Conservation (phyloP, 2,797 vertebrate species). For the Catharus ustulatus region DNA sequence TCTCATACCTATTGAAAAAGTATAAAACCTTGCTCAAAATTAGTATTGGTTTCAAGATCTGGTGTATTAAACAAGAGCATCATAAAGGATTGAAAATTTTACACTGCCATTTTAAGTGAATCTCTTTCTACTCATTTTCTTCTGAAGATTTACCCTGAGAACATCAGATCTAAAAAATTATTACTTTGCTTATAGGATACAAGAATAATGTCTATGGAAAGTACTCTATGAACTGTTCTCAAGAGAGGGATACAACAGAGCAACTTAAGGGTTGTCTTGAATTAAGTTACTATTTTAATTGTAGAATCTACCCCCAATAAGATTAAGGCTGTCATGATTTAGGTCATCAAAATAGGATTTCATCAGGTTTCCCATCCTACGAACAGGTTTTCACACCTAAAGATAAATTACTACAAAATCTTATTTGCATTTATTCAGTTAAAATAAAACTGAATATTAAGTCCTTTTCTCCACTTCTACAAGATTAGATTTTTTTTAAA, state of each 20-base stretch:
- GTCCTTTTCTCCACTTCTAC: not conserved
- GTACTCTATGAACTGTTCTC: not conserved
- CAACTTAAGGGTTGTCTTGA: not conserved
- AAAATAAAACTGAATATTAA: not conserved
- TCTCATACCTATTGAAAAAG: not conserved
- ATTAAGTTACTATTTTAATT: not conserved
- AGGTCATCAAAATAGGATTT: not conserved
- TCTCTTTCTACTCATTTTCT: not conserved
- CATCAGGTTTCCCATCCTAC: not conserved
- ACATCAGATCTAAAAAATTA: not conserved
- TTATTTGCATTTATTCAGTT: not conserved
- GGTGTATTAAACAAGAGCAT: not conserved
- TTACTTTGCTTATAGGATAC: not conserved
- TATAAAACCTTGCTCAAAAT: not conserved
- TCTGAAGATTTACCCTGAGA: not conserved
- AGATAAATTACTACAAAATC: not conserved
- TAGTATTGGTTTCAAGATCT: not conserved
- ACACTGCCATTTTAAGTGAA: not conserved
- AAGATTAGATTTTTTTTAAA: not conserved
- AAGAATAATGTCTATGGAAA: not conserved
- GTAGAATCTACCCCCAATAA: not conserved
- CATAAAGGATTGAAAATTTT: not conserved
- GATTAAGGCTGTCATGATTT: not conserved
- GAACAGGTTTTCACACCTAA: not conserved
- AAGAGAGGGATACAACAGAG: not conserved